Evolutionary conservation across 2,888 invertebrate species (phyloP).

Genomic region (Tenodera sinensis): DNA sequence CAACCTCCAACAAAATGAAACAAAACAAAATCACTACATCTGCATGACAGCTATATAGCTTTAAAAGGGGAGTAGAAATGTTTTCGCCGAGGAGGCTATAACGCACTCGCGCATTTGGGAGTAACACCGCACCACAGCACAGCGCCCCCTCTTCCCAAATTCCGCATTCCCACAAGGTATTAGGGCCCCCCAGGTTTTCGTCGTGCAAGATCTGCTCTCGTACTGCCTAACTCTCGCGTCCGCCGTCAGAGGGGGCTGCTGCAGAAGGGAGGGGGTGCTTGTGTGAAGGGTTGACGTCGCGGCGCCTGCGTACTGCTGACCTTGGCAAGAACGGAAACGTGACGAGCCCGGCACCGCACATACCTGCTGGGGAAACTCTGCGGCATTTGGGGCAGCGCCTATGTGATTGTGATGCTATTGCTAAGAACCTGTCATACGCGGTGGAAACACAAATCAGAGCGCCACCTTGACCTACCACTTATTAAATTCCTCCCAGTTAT

Average conservation of each 20-base stretch:
- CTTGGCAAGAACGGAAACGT: neutral
- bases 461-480: neutral
- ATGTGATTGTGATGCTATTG: neutral
- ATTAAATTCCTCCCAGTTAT: too few relatives aligned
- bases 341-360: neutral
- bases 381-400: neutral
- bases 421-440: neutral
- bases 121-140: neutral
- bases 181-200: neutral
- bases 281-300: neutral
- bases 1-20: neutral
- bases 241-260: neutral
- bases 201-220: neutral
- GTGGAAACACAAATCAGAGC: neutral
- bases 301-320: neutral
- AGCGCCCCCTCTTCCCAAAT: neutral
- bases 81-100: neutral
- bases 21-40: neutral
- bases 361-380: neutral
- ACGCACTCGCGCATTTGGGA: neutral
- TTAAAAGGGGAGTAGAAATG: neutral
- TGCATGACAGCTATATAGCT: neutral
- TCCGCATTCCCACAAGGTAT: neutral
- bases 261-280: neutral
- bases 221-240: neutral